Evolutionary conservation across 1,140 invertebrate species (phyloP), one percentile per base, ranked within the genome.

Genomic region (Paraescarpia echinospica): DNA sequence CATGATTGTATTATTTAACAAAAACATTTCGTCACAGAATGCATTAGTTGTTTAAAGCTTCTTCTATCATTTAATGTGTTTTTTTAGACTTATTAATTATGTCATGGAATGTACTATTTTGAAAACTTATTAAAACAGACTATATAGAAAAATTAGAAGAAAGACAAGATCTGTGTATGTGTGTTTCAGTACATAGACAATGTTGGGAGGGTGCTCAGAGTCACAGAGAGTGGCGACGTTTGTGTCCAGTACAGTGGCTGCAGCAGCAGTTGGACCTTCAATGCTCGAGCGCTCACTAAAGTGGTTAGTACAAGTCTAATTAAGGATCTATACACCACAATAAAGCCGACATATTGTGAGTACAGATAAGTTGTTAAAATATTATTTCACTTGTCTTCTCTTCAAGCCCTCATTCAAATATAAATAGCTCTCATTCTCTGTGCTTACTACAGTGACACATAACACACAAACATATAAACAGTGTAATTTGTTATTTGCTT

Each of bases 231-330:
- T 95, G 98, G 98, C 31, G 98, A 99, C 95, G 98, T 99, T 93
- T 96, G 98, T 89, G 98, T 99, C 35, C 98, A 98, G 95, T 98
- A 98, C 95, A 98, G 98, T 93, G 96, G 97, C 34, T 98, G 98
- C 95, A 97, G 97, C 92, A 98, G 98, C 95, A 96, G 98, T 59
- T 99, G 98, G 98, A 99, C 98, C 0, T 98, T 99, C 94, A 98
- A 99, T 96, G 98, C 98, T n/a, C 97, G 97, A 90, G 97, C 98
- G 91, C 96, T 99, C 34, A 97, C 97, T 9, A 98, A 98, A 97
- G 97, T 96, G 59, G 59, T 77, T 77, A 77, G 59, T 77, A 77
- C 1, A 77, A 0, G 59, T 77, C 8, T 77, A 0, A 77, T 77
- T 77, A 77, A 12, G 22, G 14, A 77, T 77, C 12, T 41, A 41